Evolutionary conservation across 2,888 invertebrate genomes (phyloP).

Genomic region (Mylabris sibirica): DNA sequence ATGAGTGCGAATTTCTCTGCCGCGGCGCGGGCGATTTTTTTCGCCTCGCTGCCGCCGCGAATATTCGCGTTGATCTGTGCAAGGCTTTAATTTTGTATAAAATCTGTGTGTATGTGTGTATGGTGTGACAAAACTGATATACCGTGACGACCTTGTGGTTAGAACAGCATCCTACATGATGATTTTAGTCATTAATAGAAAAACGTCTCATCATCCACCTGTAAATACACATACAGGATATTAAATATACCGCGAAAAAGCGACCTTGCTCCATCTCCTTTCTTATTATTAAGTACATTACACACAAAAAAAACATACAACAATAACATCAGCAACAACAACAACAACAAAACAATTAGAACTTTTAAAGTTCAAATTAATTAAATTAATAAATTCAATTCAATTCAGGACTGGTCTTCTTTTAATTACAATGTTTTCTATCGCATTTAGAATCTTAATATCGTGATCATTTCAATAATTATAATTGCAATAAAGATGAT

Average conservation of each 20-base stretch:
- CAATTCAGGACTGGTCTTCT: not conserved
- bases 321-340: not conserved
- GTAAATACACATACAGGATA: conserved; percentile 9
- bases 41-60: too few species aligned
- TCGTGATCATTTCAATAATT: not conserved
- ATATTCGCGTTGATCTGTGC: too few species aligned
- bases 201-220: conserved; percentile 15
- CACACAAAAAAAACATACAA: not conserved
- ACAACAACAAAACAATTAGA: conserved; percentile 3
- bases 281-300: conserved; percentile 2
- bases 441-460: not conserved
- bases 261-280: conserved; percentile 5
- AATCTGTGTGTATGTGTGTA: not conserved
- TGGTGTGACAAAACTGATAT: conserved; percentile 10
- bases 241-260: conserved; percentile 1
- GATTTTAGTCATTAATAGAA: conserved; percentile 12
- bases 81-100: too few species aligned
- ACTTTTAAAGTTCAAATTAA: not conserved
- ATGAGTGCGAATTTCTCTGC: too few species aligned
- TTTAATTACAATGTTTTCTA: not conserved
- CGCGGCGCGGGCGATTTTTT: too few species aligned
- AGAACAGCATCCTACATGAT: conserved; percentile 15
- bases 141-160: conserved; percentile 15
- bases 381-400: conserved; percentile 2
- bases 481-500: not conserved